These are phyloP conservation scores for Microcebus lehilahytsara DNA, from an alignment of 2,113 vertebrate genomes.

Conservation along the genomic window DNA sequence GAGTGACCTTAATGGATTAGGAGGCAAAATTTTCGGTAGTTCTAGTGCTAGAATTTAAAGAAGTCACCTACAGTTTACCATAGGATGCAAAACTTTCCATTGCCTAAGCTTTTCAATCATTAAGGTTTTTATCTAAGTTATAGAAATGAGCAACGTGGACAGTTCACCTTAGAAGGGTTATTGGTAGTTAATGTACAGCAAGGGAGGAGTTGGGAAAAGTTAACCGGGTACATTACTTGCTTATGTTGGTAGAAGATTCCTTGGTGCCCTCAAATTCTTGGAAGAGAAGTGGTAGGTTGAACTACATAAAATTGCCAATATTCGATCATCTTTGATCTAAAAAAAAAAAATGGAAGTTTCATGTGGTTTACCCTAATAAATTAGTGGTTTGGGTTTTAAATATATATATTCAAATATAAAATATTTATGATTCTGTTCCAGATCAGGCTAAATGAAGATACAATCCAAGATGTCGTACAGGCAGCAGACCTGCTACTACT, in stretches of 20 bases:
- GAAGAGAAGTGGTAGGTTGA: background rate
- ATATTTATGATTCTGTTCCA: slow-evolving; percentile 77
- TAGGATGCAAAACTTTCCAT: background rate
- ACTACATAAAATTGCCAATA: rapidly evolving
- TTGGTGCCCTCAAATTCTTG: background rate
- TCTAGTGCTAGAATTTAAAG: background rate
- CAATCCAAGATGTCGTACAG: slow-evolving; percentile 98
- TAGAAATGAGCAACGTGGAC: background rate
- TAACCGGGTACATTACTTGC: background rate
- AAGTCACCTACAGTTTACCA: background rate
- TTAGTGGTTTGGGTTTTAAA: background rate
- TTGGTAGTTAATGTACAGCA: background rate
- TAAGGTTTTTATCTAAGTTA: background rate
- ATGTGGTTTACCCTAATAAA: background rate
- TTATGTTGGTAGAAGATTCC: background rate
- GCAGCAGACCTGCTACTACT: slow-evolving; percentile 97
- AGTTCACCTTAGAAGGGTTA: background rate
- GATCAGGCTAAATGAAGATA: slow-evolving; percentile 96
- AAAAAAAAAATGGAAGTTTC: background rate
- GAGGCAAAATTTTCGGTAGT: background rate
- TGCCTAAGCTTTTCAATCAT: background rate
- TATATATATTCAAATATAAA: background rate
- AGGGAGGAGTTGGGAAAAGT: background rate
- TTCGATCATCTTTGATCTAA: background rate
- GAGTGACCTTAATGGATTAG: too few relatives aligned